Evolutionary conservation across 2,888 invertebrate species (phyloP), one percentile per base, ranked within the genome.

Genomic region (Drosophila melanosoma): DNA sequence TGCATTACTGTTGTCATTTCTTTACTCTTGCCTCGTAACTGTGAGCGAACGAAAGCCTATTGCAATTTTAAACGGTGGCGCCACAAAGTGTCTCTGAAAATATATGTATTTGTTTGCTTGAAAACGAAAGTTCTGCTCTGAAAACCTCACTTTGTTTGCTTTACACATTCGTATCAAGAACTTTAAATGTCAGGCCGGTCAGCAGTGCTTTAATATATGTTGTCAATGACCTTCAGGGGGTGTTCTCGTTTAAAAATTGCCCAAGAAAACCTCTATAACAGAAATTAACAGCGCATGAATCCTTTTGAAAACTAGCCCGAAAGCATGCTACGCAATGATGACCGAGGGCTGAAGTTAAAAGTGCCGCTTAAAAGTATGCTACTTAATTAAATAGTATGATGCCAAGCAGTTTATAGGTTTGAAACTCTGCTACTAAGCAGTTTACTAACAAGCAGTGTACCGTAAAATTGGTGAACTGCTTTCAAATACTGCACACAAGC

Each of bases 1-100:
- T 74, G 69, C 75, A 74, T 57, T 51, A 52, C 69, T 61, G 68
- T 67, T 67, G 59, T 45, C 32, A 29, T 45, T 1, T 45, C 15
- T 40, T n/a, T n/a, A 10, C 40, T 12, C 42, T 42, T 20, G 42
- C 6, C 42, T 2, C 11, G n/a, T n/a, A 40, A 6, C n/a, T 54
- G 48, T n/a, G 23, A n/a, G 26, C 42, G 35, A 35, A 38, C 33
- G 17, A 45, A 60, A 61, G 54, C 42, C 38, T 23, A 49, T 36
- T 42, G 63, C 5, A 5, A 20, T 61, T 74, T 74, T 40, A 17
- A 77, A 63, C 54, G 33, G 32, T 63, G 74, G 69, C 77, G 78
- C 74, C 59, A 59, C 3, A 49, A 32, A 20, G 23, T 5, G 12
- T 35, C 3, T n/a, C 15, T n/a, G 17, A 11, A 51, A 17, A 11